Percentiles rank a stretch among this genome's conserved stretches.
phyloP scores from a whole-genome alignment of 2,888 invertebrate species.

The Polydesmus complanatus region DNA sequence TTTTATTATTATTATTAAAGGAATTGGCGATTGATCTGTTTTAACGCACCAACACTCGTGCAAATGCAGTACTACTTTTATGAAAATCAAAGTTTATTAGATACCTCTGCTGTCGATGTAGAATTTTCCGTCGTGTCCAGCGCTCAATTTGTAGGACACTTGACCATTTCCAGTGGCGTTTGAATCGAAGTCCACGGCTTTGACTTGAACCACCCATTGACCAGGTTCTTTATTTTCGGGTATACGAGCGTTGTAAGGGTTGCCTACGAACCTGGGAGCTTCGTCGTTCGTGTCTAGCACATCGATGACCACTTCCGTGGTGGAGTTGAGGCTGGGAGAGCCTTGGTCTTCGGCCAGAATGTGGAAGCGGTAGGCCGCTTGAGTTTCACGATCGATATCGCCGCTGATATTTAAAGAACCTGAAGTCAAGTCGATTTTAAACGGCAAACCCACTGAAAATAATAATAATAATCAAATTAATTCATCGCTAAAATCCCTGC shows the following conservation, averaged over 20 bases:
- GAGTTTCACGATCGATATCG: slow-evolving; percentile 24
- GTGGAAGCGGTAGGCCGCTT: slow-evolving; percentile 23
- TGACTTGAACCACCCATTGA: slow-evolving; percentile 43
- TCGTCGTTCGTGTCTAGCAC: slow-evolving; percentile 74
- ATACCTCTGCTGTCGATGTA: slow-evolving; percentile 58
- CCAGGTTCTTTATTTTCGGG: slow-evolving; percentile 62
- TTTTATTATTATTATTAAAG: too few relatives aligned
- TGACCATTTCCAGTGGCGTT: slow-evolving; percentile 74
- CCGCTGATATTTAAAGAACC: slow-evolving; percentile 26
- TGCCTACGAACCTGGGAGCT: slow-evolving; percentile 61
- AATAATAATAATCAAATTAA: background rate
- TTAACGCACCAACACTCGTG: too few relatives aligned
- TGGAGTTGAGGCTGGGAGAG: slow-evolving; percentile 46
- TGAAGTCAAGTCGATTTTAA: slow-evolving; percentile 24
- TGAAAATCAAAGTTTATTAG: slow-evolving; percentile 1
- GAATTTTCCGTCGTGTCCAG: slow-evolving; percentile 40
- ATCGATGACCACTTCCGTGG: slow-evolving; percentile 54
- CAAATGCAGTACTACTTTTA: too few relatives aligned
- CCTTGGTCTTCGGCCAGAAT: slow-evolving; percentile 55
- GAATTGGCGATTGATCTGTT: too few relatives aligned
- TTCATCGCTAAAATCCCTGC: too few relatives aligned
- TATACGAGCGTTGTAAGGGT: slow-evolving; percentile 60
- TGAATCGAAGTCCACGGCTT: slow-evolving; percentile 73
- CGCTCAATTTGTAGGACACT: slow-evolving; percentile 57
- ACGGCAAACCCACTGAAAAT: slow-evolving; percentile 23